Evolutionary conservation across 2,113 vertebrate species (phyloP).

Genomic region (Gavia stellata): DNA sequence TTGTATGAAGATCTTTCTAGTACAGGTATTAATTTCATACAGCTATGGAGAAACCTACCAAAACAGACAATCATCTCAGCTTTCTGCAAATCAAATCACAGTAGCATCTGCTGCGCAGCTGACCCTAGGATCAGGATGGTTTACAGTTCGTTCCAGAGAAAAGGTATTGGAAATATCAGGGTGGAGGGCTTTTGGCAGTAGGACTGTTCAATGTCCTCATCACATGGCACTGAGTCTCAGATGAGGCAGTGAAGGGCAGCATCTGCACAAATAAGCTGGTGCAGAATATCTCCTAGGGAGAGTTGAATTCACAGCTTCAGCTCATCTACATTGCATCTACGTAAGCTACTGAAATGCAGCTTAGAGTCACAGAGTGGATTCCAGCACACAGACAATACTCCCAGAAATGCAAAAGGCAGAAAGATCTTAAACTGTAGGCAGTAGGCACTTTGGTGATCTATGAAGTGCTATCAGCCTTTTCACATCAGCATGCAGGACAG

Average conservation of each 20-base stretch:
- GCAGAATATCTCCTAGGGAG: neutral
- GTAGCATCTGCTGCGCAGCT: neutral
- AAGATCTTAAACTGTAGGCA: neutral
- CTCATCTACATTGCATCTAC: neutral
- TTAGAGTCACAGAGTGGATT: neutral
- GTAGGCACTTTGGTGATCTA: neutral
- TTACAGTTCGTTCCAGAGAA: neutral
- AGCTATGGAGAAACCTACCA: neutral
- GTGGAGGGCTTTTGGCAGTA: neutral
- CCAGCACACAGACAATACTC: neutral
- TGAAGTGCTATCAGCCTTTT: neutral
- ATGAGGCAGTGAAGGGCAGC: neutral
- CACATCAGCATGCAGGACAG: accelerated
- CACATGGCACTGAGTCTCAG: neutral
- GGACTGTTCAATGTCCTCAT: neutral
- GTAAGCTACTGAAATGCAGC: neutral
- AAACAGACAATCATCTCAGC: neutral
- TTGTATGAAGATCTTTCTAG: neutral
- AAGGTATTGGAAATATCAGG: neutral
- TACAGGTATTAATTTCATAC: neutral
- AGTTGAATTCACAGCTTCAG: neutral
- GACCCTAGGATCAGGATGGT: neutral
- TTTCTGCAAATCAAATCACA: neutral
- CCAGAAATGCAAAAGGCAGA: neutral
- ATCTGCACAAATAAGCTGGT: neutral